Percentiles rank a stretch among this genome's conserved stretches.
Evolutionary conservation across 1,140 invertebrate genomes (phyloP).

Genomic region (Ylistrum balloti): DNA sequence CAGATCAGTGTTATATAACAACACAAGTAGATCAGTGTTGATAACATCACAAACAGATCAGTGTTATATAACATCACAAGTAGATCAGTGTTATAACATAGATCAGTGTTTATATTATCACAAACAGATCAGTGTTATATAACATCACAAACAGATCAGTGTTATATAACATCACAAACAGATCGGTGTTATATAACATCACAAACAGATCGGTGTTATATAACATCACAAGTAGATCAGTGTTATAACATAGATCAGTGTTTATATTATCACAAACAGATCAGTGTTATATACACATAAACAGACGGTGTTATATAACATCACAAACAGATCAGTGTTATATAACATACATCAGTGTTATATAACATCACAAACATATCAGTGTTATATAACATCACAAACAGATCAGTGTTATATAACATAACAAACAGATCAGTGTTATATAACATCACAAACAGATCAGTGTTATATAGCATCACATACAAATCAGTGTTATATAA

Average conservation of each 20-base stretch:
- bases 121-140: background rate
- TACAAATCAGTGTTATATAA: too few relatives aligned
- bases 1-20: background rate
- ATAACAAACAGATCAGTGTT: background rate
- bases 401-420: background rate
- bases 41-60: background rate
- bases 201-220: background rate
- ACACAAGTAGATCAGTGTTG: background rate
- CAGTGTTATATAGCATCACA: too few relatives aligned
- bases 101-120: background rate
- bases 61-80: constrained; percentile 1
- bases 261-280: background rate
- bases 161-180: background rate
- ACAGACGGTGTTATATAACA: too few relatives aligned
- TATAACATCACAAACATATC: background rate
- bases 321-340: background rate
- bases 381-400: background rate
- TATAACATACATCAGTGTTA: background rate
- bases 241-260: background rate
- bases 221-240: background rate
- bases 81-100: background rate
- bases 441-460: too few relatives aligned
- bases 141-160: background rate
- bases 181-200: background rate
- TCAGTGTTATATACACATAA: too few relatives aligned